A percentile compares a stretch with the other conserved stretches of the same genome.
Conservation (phyloP, 2,888 invertebrate species). For the Pollenia angustigena region DNA sequence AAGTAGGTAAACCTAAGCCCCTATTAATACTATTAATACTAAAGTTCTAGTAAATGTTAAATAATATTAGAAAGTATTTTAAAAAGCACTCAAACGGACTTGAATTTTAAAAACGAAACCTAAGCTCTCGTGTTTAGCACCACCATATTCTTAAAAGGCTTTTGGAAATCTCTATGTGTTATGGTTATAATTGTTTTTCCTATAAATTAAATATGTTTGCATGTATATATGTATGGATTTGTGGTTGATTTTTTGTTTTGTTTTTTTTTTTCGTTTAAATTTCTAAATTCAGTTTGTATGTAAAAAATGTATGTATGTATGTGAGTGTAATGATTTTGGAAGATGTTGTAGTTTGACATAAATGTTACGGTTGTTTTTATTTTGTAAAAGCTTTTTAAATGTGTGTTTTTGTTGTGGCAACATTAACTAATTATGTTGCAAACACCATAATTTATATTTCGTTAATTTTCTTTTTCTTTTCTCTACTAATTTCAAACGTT, state of each 20-base stretch:
- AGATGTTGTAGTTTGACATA: slow-evolving; percentile 53
- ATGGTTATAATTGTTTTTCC: slow-evolving; percentile 3
- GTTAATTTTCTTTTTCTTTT: neutral
- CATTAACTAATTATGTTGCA: slow-evolving; percentile 40
- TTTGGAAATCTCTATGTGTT: slow-evolving; percentile 37
- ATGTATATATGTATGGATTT: slow-evolving; percentile 2
- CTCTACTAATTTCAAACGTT: slow-evolving; percentile 46
- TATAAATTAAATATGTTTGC: slow-evolving; percentile 30
- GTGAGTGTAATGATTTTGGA: slow-evolving; percentile 53
- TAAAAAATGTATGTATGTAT: slow-evolving; percentile 27
- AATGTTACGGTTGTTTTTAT: slow-evolving; percentile 27
- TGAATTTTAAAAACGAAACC: neutral
- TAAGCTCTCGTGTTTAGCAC: neutral
- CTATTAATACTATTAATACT: no score
- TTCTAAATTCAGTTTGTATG: slow-evolving; percentile 47
- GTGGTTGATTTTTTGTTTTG: slow-evolving; percentile 31
- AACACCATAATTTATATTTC: slow-evolving; percentile 40
- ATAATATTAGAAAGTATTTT: no score
- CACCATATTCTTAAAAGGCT: slow-evolving; percentile 27
- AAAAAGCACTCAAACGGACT: no score
- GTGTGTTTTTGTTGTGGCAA: slow-evolving; percentile 38
- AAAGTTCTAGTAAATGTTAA: no score
- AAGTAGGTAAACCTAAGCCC: no score
- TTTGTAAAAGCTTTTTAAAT: slow-evolving; percentile 47
- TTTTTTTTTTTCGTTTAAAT: slow-evolving; percentile 29